Conservation (phyloP, 2,888 invertebrate species). For the Allophyes oxyacanthae region DNA sequence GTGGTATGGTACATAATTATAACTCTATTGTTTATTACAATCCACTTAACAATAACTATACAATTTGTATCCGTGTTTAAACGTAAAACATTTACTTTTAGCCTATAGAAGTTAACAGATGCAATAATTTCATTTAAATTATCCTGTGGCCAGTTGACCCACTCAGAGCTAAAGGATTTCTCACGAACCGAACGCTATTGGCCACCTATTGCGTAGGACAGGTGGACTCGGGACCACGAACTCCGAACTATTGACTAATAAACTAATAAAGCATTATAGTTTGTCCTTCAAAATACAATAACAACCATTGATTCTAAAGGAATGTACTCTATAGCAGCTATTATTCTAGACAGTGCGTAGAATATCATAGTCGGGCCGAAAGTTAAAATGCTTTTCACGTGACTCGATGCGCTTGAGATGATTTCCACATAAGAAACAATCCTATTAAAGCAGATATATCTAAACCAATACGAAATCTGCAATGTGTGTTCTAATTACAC, state of each 20-base stretch:
- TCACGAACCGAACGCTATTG: conserved; percentile 46
- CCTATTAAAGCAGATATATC: no score
- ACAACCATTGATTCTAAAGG: conserved; percentile 2
- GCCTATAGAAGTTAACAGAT: conserved; percentile 53
- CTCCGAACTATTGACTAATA: conserved; percentile 50
- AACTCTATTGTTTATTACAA: neutral
- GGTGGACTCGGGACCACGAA: conserved; percentile 47
- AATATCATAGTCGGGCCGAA: no score
- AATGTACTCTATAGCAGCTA: neutral
- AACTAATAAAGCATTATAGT: conserved; percentile 28
- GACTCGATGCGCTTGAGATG: neutral
- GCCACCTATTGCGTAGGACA: conserved; percentile 43
- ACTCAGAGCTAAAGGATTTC: conserved; percentile 49
- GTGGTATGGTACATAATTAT: no score
- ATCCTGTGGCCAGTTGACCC: conserved; percentile 43
- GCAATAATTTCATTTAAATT: conserved; percentile 56
- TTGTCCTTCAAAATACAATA: conserved; percentile 33
- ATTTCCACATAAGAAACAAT: neutral
- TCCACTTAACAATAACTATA: conserved; percentile 24
- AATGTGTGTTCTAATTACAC: no score
- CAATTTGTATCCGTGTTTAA: conserved; percentile 42
- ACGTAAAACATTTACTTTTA: conserved; percentile 44
- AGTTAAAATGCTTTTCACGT: no score
- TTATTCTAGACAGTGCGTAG: no score
- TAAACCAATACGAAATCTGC: no score